Evolutionary conservation across 1,140 invertebrate genomes (phyloP), one percentile per base, ranked within the genome.

Genomic region (Lethocerus indicus): DNA sequence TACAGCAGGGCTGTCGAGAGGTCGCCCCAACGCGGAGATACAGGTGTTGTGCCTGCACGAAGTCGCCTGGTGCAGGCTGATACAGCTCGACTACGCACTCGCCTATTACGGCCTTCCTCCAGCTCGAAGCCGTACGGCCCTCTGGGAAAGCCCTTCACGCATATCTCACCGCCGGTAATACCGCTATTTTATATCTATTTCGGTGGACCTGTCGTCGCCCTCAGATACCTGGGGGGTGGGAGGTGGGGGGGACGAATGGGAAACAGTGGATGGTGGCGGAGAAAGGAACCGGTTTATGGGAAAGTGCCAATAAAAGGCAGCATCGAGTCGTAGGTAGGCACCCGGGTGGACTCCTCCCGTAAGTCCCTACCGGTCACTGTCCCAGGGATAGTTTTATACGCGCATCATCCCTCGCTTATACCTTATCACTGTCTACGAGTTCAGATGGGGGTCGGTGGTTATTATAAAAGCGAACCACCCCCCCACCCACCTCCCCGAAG

Each of bases 71-170:
- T 81, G 78, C 58, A 69, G 78, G 56, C 58, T 83, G 20, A 76
- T 81, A 54, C 69, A 71, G 39, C 63, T 84, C 27, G 70, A 74
- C 54, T 82, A 72, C 64, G 61, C 64, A 25, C 63, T 72, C 50
- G 73, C 76, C 2, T 64, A 73, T 54, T 58, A 60, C 41, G 71
- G 69, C 18, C 80, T 83, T 53, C 59, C 64, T 3, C 70, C 69
- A 57, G 63, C 83, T 9, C 71, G 72, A 43, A 64, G 72, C 29
- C 69, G 76, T 39, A 81, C 78, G n/a, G 7, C 63, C 69, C 37
- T 83, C 79, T 79, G 81, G 79, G 13, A 72, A 74, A 54, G 71
- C 69, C 54, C 81, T 81, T 57, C 83, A 83, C 61, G 66, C 71
- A n/a, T 84, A 83, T 59, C 62, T 83, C 16, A 67, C 75, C 37